Percentiles rank a stretch among this genome's conserved stretches.
Evolutionary conservation across 2,113 vertebrate genomes (phyloP).

Genomic region (Ciconia stormi): DNA sequence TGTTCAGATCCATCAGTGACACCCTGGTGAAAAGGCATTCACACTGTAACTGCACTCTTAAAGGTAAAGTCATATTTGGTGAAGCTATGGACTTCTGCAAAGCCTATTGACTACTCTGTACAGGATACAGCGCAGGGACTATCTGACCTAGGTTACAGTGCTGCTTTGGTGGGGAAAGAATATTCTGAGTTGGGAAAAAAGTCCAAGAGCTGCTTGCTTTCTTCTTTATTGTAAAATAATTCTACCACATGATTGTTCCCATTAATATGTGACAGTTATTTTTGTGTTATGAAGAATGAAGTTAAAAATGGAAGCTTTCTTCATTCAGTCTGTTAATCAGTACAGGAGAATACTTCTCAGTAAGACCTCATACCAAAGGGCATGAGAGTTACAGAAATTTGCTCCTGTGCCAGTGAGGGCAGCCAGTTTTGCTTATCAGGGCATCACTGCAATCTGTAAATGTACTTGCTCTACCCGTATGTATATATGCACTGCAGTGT

Average conservation of each 20-base stretch:
- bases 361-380: slow-evolving; percentile 40
- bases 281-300: slow-evolving; percentile 51
- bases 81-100: not conserved
- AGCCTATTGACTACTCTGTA: not conserved
- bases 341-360: slow-evolving; percentile 50
- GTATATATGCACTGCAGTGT: not conserved
- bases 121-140: not conserved
- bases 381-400: not conserved
- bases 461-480: not conserved
- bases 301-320: slow-evolving; percentile 60
- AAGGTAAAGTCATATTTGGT: not conserved
- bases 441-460: not conserved
- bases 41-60: not conserved
- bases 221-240: slow-evolving; percentile 17
- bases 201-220: slow-evolving; percentile 34
- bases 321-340: slow-evolving; percentile 57
- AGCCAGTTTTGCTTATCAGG: not conserved
- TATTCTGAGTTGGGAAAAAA: slow-evolving; percentile 26
- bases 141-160: not conserved
- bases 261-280: slow-evolving; percentile 53
- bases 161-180: not conserved
- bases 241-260: not conserved
- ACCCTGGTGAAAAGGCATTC: slow-evolving; percentile 29
- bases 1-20: slow-evolving; percentile 53
- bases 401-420: not conserved